A percentile compares a stretch with the other conserved stretches of the same genome.
Conservation (phyloP, 37 sponge, comb jelly and placozoan species). For the Hexactinellida sp. region DNA sequence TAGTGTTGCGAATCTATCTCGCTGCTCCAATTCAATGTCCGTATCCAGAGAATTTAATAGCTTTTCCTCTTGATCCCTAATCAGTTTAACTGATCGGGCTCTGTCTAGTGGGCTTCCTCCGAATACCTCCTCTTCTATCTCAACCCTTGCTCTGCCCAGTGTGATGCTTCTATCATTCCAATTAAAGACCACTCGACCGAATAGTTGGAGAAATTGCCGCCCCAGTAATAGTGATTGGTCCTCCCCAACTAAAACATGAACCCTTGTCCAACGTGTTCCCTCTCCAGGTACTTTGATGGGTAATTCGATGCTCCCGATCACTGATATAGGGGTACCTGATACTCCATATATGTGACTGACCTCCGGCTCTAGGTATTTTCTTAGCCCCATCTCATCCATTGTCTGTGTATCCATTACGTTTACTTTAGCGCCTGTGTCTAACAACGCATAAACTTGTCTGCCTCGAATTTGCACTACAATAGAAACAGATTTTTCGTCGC, state of each 20-base stretch:
- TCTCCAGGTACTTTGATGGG: neutral
- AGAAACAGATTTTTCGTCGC: neutral
- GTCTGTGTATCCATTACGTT: conserved; percentile 4
- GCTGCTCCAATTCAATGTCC: neutral
- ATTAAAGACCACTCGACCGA: neutral
- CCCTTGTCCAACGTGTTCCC: neutral
- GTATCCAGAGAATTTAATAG: too few species aligned
- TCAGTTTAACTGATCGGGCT: neutral
- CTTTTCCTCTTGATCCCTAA: neutral
- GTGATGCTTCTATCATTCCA: conserved; percentile 5
- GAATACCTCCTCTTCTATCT: neutral
- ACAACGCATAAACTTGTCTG: neutral
- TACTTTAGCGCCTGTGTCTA: conserved; percentile 1
- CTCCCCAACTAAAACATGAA: neutral
- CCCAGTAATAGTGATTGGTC: neutral
- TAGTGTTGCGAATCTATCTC: neutral
- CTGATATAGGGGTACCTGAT: conserved; percentile 9
- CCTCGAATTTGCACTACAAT: too few species aligned
- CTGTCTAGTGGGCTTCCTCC: neutral
- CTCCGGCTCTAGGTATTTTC: conserved; percentile 13
- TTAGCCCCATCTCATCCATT: neutral
- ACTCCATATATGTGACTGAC: neutral
- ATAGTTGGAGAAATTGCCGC: neutral
- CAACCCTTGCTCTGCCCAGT: neutral
- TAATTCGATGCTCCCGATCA: neutral